Evolutionary conservation across 2,797 vertebrate genomes (phyloP).

Genomic region (Spheniscus humboldti): DNA sequence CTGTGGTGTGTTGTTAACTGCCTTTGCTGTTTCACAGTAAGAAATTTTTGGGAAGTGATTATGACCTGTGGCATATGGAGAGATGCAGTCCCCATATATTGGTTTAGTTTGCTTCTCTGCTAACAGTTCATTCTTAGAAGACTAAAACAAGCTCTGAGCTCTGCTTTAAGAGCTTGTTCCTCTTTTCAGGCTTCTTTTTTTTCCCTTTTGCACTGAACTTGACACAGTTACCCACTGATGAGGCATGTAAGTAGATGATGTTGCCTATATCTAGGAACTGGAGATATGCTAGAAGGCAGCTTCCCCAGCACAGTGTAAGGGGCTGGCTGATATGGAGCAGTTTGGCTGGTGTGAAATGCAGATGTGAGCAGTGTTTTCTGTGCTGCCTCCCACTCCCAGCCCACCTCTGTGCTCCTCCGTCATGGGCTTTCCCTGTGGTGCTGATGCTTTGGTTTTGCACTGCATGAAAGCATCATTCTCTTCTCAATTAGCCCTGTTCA

Average conservation of each 20-base stretch:
- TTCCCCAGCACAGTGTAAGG: not conserved
- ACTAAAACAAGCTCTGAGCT: not conserved
- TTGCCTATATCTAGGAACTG: not conserved
- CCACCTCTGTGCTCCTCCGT: not conserved
- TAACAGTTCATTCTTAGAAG: not conserved
- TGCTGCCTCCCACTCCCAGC: not conserved
- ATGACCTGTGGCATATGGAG: not conserved
- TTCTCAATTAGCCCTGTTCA: not conserved
- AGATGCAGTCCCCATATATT: not conserved
- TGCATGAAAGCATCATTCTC: not conserved
- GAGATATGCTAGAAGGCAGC: not conserved
- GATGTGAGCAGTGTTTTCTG: not conserved
- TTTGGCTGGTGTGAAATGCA: not conserved
- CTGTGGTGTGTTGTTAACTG: fast-evolving
- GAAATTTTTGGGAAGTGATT: not conserved
- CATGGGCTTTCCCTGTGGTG: fast-evolving
- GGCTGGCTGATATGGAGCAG: too few relatives aligned
- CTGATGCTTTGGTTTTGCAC: not conserved
- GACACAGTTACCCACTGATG: not conserved
- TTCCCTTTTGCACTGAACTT: not conserved
- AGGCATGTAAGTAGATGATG: not conserved
- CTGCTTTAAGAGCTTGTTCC: not conserved
- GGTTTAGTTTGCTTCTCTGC: not conserved
- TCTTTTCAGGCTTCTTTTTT: not conserved
- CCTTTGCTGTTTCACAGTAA: not conserved